A percentile compares a stretch with the other conserved stretches of the same genome.
Evolutionary conservation across 2,113 vertebrate genomes (phyloP).

Genomic region (Anhinga anhinga): DNA sequence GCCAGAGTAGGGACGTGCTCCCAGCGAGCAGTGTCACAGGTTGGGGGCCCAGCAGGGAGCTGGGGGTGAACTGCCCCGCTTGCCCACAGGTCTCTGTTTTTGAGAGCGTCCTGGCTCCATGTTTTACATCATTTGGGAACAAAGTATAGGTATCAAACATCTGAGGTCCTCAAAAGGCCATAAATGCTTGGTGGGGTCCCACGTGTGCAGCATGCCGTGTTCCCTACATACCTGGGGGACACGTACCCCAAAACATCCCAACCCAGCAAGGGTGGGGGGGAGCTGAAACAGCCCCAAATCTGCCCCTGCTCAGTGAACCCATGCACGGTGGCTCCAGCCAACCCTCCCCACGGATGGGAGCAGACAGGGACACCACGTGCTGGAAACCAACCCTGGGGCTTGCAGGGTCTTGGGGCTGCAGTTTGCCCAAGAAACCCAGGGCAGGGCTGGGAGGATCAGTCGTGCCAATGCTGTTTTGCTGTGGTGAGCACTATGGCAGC

Average conservation of each 20-base stretch:
- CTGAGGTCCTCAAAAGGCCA: not conserved
- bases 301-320: not conserved
- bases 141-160: not conserved
- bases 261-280: not conserved
- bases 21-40: rapidly evolving
- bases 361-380: not conserved
- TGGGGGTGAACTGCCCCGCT: rapidly evolving
- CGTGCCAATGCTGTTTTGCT: not conserved
- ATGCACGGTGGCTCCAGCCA: rapidly evolving
- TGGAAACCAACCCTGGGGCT: not conserved
- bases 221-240: not conserved
- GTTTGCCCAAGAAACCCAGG: not conserved
- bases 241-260: not conserved
- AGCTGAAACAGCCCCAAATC: not conserved
- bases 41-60: not conserved
- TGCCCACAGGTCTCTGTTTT: not conserved
- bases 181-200: rapidly evolving
- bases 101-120: rapidly evolving
- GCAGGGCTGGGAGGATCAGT: not conserved
- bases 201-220: rapidly evolving
- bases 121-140: not conserved
- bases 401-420: not conserved
- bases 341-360: rapidly evolving
- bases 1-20: not conserved
- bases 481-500: not conserved